These are phyloP conservation scores for Donacobius atricapilla DNA, from an alignment of 2,113 vertebrate genomes.

Conservation along the genomic window DNA sequence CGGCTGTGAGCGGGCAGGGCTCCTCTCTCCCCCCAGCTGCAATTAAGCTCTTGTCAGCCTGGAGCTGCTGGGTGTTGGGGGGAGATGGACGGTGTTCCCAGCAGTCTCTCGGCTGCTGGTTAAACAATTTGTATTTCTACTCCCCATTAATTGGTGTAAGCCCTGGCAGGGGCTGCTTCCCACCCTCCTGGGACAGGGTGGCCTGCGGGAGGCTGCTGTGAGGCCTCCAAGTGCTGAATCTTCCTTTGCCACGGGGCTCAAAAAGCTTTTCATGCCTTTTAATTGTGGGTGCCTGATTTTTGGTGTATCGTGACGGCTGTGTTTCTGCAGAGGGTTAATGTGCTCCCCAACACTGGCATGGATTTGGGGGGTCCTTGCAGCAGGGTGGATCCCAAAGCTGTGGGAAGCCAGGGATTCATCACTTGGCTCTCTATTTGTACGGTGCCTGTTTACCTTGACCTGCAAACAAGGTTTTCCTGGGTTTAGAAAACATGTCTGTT, in stretches of 20 bases:
- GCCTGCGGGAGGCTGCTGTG: fast-evolving
- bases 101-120: neutral
- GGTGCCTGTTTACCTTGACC: neutral
- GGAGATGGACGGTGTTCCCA: neutral
- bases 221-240: neutral
- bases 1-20: neutral
- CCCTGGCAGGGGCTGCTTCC: neutral
- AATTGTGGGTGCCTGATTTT: fast-evolving
- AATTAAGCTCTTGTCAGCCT: constrained; percentile 16
- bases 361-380: neutral
- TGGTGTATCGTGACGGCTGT: fast-evolving
- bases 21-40: neutral
- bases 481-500: neutral
- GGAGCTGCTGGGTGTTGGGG: neutral
- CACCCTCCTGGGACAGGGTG: neutral
- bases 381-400: neutral
- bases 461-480: neutral
- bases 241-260: neutral
- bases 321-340: neutral
- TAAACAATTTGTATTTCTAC: constrained; percentile 20
- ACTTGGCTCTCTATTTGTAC: fast-evolving
- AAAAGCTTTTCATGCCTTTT: neutral
- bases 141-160: neutral
- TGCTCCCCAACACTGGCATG: fast-evolving
- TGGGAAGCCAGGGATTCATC: neutral